These are phyloP conservation scores for Girardinichthys multiradiatus DNA, from an alignment of 2,113 vertebrate species.

Conservation along the genomic window DNA sequence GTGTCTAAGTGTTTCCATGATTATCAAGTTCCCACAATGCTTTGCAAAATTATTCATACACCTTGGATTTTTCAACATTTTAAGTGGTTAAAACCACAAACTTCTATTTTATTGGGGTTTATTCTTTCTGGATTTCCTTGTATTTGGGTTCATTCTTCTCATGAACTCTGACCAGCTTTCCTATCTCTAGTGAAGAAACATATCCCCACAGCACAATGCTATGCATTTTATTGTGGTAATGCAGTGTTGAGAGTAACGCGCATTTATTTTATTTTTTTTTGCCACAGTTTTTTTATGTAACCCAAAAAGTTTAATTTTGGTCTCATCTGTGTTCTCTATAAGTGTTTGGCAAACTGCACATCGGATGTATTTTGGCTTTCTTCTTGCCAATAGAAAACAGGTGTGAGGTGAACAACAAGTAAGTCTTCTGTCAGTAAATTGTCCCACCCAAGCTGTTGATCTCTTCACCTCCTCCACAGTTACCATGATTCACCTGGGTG, in stretches of 20 bases:
- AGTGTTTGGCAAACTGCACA: no score
- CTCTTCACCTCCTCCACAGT: not conserved
- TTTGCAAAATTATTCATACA: not conserved
- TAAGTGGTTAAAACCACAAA: no score
- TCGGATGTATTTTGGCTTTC: no score
- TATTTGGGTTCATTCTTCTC: no score
- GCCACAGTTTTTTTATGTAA: not conserved
- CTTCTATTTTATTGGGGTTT: not conserved
- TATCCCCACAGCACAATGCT: not conserved
- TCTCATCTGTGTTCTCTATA: no score
- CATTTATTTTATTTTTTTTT: not conserved
- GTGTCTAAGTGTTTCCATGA: not conserved
- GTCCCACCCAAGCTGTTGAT: not conserved
- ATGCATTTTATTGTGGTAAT: not conserved
- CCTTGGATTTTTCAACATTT: no score
- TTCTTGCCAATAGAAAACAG: no score
- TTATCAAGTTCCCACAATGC: not conserved
- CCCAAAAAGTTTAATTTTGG: no score
- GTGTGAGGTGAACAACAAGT: no score
- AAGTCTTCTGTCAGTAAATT: not conserved
- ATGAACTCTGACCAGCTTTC: no score
- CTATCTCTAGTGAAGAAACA: no score
- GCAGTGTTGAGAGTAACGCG: not conserved
- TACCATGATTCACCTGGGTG: not conserved
- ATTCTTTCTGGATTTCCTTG: not conserved